phyloP scores from a whole-genome alignment of 2,113 vertebrate genomes.

The Ictalurus punctatus region DNA sequence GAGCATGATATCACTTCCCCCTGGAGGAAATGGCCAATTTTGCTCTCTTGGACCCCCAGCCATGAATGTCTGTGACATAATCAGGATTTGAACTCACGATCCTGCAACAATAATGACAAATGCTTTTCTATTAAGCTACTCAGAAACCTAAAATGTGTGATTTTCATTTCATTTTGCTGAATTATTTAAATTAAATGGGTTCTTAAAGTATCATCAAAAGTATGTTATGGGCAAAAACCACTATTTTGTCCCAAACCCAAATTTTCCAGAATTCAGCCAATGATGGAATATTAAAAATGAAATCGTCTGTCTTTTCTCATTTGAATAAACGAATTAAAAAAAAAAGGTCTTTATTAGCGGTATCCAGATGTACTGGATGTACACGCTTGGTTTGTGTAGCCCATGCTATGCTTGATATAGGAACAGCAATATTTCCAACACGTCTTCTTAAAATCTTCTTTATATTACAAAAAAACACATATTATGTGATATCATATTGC shows the following conservation, averaged over 20 bases:
- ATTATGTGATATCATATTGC: not conserved
- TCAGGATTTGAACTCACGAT: not conserved
- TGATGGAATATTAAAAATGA: not conserved
- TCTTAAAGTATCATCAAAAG: not conserved
- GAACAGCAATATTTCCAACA: not conserved
- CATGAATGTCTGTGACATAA: not conserved
- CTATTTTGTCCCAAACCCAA: not conserved
- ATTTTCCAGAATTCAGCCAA: not conserved
- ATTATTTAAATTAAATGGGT: not conserved
- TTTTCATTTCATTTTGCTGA: not conserved
- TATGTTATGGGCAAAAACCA: not conserved
- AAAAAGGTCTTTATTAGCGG: not conserved
- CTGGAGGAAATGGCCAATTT: too few relatives aligned
- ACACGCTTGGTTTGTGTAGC: not conserved
- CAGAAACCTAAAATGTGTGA: not conserved
- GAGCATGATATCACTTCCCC: not conserved
- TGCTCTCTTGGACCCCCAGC: too few relatives aligned
- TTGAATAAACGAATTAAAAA: not conserved
- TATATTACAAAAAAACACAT: not conserved
- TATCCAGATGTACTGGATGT: too few relatives aligned
- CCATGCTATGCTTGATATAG: not conserved
- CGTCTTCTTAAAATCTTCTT: not conserved
- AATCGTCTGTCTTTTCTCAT: not conserved
- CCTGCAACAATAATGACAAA: too few relatives aligned
- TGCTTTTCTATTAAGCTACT: not conserved